phyloP scores from a whole-genome alignment of 1,140 invertebrate genomes.

The Euwallacea fornicatus region DNA sequence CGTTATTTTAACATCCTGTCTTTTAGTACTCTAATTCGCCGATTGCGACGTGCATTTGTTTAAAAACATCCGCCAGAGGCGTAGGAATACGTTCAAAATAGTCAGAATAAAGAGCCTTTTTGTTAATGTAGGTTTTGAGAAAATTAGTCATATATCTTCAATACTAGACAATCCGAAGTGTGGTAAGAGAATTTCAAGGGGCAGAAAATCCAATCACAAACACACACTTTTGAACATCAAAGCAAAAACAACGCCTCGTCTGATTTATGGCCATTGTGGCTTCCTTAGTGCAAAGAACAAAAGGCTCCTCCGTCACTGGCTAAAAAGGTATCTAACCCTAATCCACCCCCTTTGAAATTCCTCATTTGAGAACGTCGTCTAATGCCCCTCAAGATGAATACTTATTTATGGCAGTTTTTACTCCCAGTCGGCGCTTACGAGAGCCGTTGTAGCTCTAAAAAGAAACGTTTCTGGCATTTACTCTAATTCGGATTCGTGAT shows the following conservation, averaged over 20 bases:
- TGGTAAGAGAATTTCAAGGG: too few species aligned
- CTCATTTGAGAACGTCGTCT: constrained; percentile 31
- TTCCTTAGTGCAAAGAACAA: too few species aligned
- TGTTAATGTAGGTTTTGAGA: background rate
- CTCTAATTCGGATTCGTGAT: constrained; percentile 24
- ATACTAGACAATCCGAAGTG: too few species aligned
- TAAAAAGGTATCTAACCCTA: constrained; percentile 15
- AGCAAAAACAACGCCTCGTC: too few species aligned
- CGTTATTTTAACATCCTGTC: constrained; percentile 45
- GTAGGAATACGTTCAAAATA: background rate
- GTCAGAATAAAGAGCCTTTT: background rate
- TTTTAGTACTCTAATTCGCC: constrained; percentile 45
- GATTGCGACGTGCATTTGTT: constrained; percentile 33
- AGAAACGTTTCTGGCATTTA: constrained; percentile 37
- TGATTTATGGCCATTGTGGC: too few species aligned
- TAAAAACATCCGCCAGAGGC: constrained; percentile 17
- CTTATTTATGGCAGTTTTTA: constrained; percentile 36
- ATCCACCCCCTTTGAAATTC: constrained; percentile 20
- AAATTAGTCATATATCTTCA: too few species aligned
- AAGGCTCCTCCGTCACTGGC: background rate
- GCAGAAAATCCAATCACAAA: too few species aligned
- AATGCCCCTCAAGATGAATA: constrained; percentile 33
- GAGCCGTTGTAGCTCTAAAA: constrained; percentile 34
- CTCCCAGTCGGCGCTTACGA: constrained; percentile 13
- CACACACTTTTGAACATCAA: too few species aligned